A percentile compares a stretch with the other conserved stretches of the same genome.
Conservation (phyloP, 2,888 invertebrate genomes). For the Vanessa cardui region DNA sequence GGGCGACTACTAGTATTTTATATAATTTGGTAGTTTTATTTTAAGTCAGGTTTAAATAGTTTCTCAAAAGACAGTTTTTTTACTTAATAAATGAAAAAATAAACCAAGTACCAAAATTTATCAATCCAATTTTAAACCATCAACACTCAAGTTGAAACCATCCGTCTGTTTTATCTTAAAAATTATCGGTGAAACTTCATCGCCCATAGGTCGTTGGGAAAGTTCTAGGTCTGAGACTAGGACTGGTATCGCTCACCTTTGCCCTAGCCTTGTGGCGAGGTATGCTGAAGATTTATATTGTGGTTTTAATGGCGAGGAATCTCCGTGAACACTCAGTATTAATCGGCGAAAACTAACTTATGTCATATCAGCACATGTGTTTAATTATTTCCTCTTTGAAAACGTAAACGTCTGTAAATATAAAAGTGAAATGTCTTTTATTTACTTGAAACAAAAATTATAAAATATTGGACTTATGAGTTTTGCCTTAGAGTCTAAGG, state of each 20-base stretch:
- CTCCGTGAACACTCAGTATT: neutral
- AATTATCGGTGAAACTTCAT: constrained; percentile 30
- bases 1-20: too few relatives aligned
- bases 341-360: constrained; percentile 3
- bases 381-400: too few relatives aligned
- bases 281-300: constrained; percentile 8
- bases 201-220: constrained; percentile 40
- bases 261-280: constrained; percentile 22
- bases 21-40: too few relatives aligned
- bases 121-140: neutral
- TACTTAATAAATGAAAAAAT: neutral
- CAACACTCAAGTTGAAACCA: neutral
- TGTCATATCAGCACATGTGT: neutral
- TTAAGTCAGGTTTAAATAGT: too few relatives aligned
- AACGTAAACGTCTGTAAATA: too few relatives aligned
- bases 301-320: neutral
- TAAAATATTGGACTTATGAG: too few relatives aligned
- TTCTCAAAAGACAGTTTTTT: too few relatives aligned
- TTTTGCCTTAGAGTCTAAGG: too few relatives aligned
- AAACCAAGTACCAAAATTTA: neutral
- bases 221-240: constrained; percentile 42
- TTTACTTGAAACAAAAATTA: too few relatives aligned
- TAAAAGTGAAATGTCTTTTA: too few relatives aligned
- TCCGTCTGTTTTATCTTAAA: neutral
- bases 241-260: constrained; percentile 28